Percentiles rank a stretch among this genome's conserved stretches.
phyloP scores from a whole-genome alignment of 2,113 vertebrate genomes.

The Cyrtonyx montezumae region DNA sequence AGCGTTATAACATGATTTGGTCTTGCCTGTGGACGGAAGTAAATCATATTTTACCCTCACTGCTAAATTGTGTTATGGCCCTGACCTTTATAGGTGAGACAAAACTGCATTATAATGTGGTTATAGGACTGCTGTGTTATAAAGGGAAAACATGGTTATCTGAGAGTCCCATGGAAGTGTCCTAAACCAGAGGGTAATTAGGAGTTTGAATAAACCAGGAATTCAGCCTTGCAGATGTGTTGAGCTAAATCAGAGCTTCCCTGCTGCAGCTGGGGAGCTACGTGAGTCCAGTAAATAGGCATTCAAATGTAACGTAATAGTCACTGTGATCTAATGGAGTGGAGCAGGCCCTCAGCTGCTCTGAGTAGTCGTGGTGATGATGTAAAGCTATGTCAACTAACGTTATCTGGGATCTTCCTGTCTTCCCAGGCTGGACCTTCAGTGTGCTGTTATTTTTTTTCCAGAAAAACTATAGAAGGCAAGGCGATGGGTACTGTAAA shows the following conservation, averaged over 20 bases:
- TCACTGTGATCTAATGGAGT: neutral
- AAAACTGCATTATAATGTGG: slow-evolving; percentile 59
- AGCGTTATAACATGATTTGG: slow-evolving; percentile 67
- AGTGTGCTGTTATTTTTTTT: neutral
- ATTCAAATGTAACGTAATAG: slow-evolving; percentile 21
- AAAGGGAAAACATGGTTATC: slow-evolving; percentile 54
- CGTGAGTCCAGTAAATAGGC: neutral
- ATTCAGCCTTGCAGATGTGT: neutral
- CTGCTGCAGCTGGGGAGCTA: slow-evolving; percentile 1
- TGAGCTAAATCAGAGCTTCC: slow-evolving; percentile 10
- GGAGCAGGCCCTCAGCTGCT: slow-evolving; percentile 35
- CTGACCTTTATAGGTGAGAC: slow-evolving; percentile 70
- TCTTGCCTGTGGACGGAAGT: slow-evolving; percentile 66
- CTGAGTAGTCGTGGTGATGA: slow-evolving; percentile 5
- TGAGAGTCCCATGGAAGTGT: slow-evolving; percentile 3
- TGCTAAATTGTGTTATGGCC: slow-evolving; percentile 67
- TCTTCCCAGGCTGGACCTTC: neutral
- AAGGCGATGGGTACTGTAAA: neutral
- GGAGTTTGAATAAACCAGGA: slow-evolving; percentile 41
- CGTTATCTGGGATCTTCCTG: slow-evolving; percentile 45
- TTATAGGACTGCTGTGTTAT: slow-evolving; percentile 56
- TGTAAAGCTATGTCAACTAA: slow-evolving; percentile 32
- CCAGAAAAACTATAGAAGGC: neutral
- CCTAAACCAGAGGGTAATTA: slow-evolving; percentile 41
- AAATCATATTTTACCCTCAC: slow-evolving; percentile 70